Evolutionary conservation across 2,113 vertebrate genomes (phyloP), one percentile per base, ranked within the genome.

Genomic region (Perognathus longimembris): DNA sequence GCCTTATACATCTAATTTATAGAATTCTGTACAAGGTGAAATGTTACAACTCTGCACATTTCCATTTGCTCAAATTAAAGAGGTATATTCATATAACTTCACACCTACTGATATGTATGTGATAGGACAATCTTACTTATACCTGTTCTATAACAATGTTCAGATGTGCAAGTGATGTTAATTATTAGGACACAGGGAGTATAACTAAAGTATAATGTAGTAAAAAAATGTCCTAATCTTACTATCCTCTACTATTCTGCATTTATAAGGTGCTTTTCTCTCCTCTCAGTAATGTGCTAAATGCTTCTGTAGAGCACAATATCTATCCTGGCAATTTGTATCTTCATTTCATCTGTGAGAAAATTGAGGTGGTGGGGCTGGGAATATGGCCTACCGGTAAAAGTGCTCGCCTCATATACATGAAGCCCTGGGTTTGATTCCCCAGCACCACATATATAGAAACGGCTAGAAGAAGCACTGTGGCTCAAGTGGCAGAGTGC

Each of bases 31-130:
- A 86, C 5, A 85, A 38, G 34, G 45, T 45, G 12, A 73, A 59
- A 91, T 80, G 71, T 81, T 57, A 79, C 24, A 85, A 32, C 38
- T 83, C 8, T 12, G 5, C 22, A 76, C 5, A 80, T 83, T 70
- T 86, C 12, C 17, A 42, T 67, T 45, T 78, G 21, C 91, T 88
- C 69, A 89, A 66, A 61, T 84, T 84, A 75, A 89, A 92, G 59
- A 66, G 28, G 4, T 21, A 40, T 30, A 10, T 32, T 34, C 21
- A 28, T 88, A 67, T 77, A 69, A 59, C 89, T 36, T 45, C 45
- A 87, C 17, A 89, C 14, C 40, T 71, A 20, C 20, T 71, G 61
- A 14, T 34, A 40, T 7, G 15, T 74, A 76, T 86, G 20, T 32
- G 34, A 93, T 18, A 83, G 89, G 80, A 81, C 38, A 66, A 4